Percentiles rank a stretch among this genome's conserved stretches.
Conservation (phyloP, 2,113 vertebrate species). For the Alosa alosa region DNA sequence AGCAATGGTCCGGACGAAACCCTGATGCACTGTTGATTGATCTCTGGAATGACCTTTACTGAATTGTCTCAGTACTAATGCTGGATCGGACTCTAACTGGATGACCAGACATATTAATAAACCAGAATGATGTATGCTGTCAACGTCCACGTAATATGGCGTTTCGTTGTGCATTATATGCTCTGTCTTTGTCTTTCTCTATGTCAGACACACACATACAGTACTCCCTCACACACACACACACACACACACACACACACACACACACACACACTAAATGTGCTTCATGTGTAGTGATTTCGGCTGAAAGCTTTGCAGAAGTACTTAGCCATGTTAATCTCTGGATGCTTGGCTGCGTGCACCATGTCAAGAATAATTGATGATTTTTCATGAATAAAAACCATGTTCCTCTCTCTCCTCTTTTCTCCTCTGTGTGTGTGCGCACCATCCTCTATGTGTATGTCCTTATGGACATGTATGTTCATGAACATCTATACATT, state of each 20-base stretch:
- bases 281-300: no score
- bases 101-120: no score
- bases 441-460: background rate
- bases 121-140: no score
- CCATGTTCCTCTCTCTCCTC: background rate
- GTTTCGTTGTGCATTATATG: no score
- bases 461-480: background rate
- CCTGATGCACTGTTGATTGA: no score
- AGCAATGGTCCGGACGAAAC: no score
- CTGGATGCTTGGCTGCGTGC: background rate
- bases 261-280: background rate
- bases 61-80: no score
- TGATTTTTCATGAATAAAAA: background rate
- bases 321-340: constrained; percentile 10
- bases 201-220: background rate
- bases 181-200: background rate
- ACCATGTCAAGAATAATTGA: constrained; percentile 2
- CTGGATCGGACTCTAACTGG: no score
- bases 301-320: background rate
- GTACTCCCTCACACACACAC: background rate
- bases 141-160: no score
- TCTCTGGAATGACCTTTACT: no score
- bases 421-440: background rate
- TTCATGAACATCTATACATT: background rate
- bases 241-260: background rate